A percentile compares a stretch with the other conserved stretches of the same genome.
Conservation (phyloP, 2,888 invertebrate genomes). For the Ochropleura plecta region DNA sequence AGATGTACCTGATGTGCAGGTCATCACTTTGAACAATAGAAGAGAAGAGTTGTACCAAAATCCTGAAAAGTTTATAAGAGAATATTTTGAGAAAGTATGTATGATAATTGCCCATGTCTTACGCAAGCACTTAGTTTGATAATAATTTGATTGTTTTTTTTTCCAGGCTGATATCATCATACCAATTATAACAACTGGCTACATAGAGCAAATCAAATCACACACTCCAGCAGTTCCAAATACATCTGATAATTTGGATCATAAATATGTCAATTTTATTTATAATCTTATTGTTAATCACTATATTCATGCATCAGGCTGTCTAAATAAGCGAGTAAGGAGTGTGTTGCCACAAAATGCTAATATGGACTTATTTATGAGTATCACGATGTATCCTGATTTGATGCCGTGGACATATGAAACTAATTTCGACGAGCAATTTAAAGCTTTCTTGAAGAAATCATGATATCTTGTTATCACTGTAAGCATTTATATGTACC, state of each 20-base stretch:
- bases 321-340: constrained; percentile 87
- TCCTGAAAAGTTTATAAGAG: constrained; percentile 89
- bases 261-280: constrained; percentile 87
- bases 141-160: constrained; percentile 37
- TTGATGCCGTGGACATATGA: constrained; percentile 88
- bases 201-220: constrained; percentile 86
- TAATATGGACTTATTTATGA: constrained; percentile 76
- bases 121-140: neutral
- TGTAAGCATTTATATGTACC: neutral
- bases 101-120: neutral
- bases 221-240: constrained; percentile 77
- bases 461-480: neutral
- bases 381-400: constrained; percentile 85
- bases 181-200: constrained; percentile 89
- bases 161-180: constrained; percentile 89
- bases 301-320: constrained; percentile 86
- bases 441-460: constrained; percentile 82
- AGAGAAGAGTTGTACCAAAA: constrained; percentile 88
- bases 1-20: constrained; percentile 80
- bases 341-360: constrained; percentile 85
- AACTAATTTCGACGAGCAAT: constrained; percentile 85
- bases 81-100: constrained; percentile 90
- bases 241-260: constrained; percentile 85
- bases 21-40: constrained; percentile 86
- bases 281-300: constrained; percentile 86